Evolutionary conservation across 2,113 vertebrate species (phyloP).

Genomic region (Spea bombifrons): DNA sequence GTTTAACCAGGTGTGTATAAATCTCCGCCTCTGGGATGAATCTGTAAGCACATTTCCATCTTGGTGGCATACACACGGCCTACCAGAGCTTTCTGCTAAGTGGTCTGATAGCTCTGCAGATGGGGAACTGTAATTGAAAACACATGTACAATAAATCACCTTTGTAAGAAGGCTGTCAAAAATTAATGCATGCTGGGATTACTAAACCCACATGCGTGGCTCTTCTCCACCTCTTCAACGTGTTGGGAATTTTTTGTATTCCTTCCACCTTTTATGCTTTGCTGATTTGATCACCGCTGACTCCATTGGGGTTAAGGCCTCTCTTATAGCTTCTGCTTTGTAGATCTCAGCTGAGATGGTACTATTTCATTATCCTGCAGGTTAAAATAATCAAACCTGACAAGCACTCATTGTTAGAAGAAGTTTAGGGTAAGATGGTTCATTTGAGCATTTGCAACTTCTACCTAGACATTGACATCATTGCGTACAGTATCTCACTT

Average conservation of each 20-base stretch:
- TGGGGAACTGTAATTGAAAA: slow-evolving; percentile 45
- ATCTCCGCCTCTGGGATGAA: slow-evolving; percentile 20
- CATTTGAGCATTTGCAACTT: too few relatives aligned
- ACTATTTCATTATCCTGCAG: slow-evolving; percentile 17
- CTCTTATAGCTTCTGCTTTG: slow-evolving; percentile 28
- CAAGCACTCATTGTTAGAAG: slow-evolving; percentile 26
- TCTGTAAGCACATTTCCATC: slow-evolving; percentile 8
- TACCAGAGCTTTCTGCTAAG: not conserved
- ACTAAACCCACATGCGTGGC: slow-evolving; percentile 1
- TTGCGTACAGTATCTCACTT: too few relatives aligned
- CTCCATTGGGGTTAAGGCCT: slow-evolving; percentile 34
- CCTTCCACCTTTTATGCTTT: not conserved
- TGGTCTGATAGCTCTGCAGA: slow-evolving; percentile 16
- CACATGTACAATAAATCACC: slow-evolving; percentile 36
- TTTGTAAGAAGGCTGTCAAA: slow-evolving; percentile 24
- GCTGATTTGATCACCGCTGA: slow-evolving; percentile 4
- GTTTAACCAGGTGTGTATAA: slow-evolving; percentile 30
- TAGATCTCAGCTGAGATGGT: slow-evolving; percentile 12
- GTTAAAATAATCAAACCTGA: slow-evolving; percentile 33
- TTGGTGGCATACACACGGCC: not conserved
- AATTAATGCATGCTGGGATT: slow-evolving; percentile 31
- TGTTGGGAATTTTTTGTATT: not conserved
- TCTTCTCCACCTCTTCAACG: slow-evolving; percentile 1
- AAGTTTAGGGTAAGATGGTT: not conserved
- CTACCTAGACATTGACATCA: too few relatives aligned